Percentiles rank a stretch among this genome's conserved stretches.
phyloP scores from a whole-genome alignment of 1,140 invertebrate species.

The Homarus americanus region DNA sequence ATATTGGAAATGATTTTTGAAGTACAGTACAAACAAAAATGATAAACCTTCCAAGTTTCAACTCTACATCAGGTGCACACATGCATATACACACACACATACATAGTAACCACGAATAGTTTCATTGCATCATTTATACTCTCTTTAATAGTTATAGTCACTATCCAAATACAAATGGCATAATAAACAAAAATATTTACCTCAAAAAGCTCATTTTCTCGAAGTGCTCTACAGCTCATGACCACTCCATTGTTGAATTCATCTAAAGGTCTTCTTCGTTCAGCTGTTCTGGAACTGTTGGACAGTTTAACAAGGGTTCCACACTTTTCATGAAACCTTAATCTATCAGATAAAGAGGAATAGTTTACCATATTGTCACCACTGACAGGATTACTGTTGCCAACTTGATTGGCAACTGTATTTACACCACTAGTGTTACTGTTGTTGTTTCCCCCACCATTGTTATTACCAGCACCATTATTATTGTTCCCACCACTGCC shows the following conservation, averaged over 20 bases:
- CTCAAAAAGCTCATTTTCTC: slow-evolving; percentile 95
- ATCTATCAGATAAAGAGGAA: slow-evolving; percentile 77
- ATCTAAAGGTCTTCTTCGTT: slow-evolving; percentile 91
- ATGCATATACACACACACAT: too few species aligned
- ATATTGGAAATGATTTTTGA: too few species aligned
- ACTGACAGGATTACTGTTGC: slow-evolving; percentile 9
- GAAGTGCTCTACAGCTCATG: slow-evolving; percentile 91
- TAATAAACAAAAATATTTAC: slow-evolving; percentile 81
- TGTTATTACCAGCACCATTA: slow-evolving; percentile 4
- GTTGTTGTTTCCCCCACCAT: slow-evolving; percentile 15
- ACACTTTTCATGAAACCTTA: slow-evolving; percentile 92
- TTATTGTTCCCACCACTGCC: slow-evolving; percentile 51
- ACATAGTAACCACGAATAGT: too few species aligned
- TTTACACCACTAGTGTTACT: slow-evolving; percentile 3
- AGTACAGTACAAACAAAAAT: too few species aligned
- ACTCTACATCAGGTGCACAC: too few species aligned
- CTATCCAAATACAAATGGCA: too few species aligned
- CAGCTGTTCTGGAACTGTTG: slow-evolving; percentile 89
- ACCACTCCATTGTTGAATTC: slow-evolving; percentile 97
- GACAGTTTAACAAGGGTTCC: slow-evolving; percentile 93
- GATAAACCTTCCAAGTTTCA: too few species aligned
- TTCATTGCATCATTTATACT: too few species aligned
- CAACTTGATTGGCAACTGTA: slow-evolving; percentile 18
- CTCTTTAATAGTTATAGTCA: too few species aligned
- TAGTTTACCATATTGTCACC: slow-evolving; percentile 65